A percentile compares a stretch with the other conserved stretches of the same genome.
Conservation (phyloP, 2,113 vertebrate genomes). For the Gopherus evgoodei region DNA sequence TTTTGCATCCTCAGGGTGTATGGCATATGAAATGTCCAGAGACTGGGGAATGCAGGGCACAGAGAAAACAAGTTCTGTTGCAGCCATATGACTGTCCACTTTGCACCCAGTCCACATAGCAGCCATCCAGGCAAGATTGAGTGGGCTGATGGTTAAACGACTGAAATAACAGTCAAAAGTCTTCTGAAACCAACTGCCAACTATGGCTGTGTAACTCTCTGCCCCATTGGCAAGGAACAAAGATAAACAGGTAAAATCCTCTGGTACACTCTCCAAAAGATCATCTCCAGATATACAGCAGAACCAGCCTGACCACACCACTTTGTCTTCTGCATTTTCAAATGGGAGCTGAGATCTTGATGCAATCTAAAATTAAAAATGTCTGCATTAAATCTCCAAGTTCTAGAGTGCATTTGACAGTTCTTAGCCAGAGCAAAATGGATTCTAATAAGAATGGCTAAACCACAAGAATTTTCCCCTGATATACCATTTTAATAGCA, state of each 20-base stretch:
- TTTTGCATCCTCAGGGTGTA: conserved; percentile 88
- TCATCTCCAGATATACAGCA: conserved; percentile 86
- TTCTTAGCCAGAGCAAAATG: neutral
- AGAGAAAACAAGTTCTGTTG: conserved; percentile 87
- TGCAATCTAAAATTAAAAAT: conserved; percentile 76
- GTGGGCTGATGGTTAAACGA: conserved; percentile 83
- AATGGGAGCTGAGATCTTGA: conserved; percentile 68
- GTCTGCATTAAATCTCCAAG: neutral
- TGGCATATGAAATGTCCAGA: conserved; percentile 86
- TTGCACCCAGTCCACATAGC: conserved; percentile 90
- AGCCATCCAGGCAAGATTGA: conserved; percentile 90
- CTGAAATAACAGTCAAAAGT: conserved; percentile 93
- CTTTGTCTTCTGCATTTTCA: conserved; percentile 73
- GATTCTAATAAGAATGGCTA: neutral
- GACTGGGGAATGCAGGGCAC: conserved; percentile 78
- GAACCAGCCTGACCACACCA: conserved; percentile 91
- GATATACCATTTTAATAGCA: neutral
- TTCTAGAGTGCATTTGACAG: neutral
- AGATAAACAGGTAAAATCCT: conserved; percentile 90
- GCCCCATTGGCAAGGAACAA: conserved; percentile 87
- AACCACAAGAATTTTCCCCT: neutral
- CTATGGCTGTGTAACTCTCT: conserved; percentile 78
- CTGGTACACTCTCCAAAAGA: conserved; percentile 76
- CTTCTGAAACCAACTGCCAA: conserved; percentile 90
- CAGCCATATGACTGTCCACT: conserved; percentile 62